Percentiles rank a stretch among this genome's conserved stretches.
phyloP scores from a whole-genome alignment of 2,888 invertebrate species.

The Andrena chrysosceles region DNA sequence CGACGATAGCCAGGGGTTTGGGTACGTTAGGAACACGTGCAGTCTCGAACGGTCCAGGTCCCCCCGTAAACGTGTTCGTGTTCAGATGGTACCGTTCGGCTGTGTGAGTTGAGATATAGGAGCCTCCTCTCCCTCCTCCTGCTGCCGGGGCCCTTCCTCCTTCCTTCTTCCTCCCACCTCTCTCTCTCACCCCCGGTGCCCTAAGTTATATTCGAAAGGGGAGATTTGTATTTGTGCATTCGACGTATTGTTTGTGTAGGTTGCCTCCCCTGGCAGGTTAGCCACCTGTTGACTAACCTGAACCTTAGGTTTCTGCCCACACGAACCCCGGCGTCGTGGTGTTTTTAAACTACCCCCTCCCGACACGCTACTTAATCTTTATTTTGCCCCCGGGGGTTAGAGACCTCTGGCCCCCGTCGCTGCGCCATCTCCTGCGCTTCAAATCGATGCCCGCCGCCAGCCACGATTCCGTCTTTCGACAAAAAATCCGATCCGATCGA shows the following conservation, averaged over 20 bases:
- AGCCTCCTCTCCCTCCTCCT: slow-evolving; percentile 70
- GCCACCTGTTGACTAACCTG: slow-evolving; percentile 85
- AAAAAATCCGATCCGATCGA: slow-evolving; percentile 2
- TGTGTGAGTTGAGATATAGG: slow-evolving; percentile 82
- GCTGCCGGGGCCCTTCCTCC: slow-evolving; percentile 51
- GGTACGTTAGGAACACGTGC: slow-evolving; percentile 85
- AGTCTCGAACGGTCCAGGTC: slow-evolving; percentile 83
- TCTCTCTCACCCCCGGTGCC: slow-evolving; percentile 50
- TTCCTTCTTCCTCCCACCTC: slow-evolving; percentile 51
- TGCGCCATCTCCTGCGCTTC: slow-evolving; percentile 65
- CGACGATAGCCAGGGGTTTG: slow-evolving; percentile 79
- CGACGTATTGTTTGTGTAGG: slow-evolving; percentile 84
- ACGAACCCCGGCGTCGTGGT: slow-evolving; percentile 76
- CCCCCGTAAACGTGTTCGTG: slow-evolving; percentile 81
- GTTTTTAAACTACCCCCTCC: slow-evolving; percentile 81
- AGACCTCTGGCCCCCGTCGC: slow-evolving; percentile 71
- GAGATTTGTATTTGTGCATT: slow-evolving; percentile 84
- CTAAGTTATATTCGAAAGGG: slow-evolving; percentile 78
- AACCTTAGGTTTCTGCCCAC: slow-evolving; percentile 80
- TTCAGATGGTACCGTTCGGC: slow-evolving; percentile 77
- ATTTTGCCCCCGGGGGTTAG: slow-evolving; percentile 80
- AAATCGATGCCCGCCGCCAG: slow-evolving; percentile 68
- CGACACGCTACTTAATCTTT: slow-evolving; percentile 76
- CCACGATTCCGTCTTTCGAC: slow-evolving; percentile 32
- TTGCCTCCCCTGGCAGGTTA: slow-evolving; percentile 83